Conservation (phyloP, 2,888 invertebrate species). For the Hyppa rectilinea region DNA sequence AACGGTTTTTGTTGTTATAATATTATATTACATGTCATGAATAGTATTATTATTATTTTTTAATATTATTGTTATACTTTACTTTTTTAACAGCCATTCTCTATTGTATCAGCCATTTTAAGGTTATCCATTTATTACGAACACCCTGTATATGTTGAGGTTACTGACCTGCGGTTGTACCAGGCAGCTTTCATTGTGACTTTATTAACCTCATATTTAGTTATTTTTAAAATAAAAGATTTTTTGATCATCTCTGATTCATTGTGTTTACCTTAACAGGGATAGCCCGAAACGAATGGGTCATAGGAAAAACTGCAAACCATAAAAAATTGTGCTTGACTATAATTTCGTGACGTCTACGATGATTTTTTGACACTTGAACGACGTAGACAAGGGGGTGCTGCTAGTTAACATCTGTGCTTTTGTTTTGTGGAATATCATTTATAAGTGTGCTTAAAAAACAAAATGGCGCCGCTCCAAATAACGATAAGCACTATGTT, state of each 20-base stretch:
- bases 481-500: too few relatives aligned
- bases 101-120: not conserved
- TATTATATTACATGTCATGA: too few relatives aligned
- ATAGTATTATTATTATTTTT: too few relatives aligned
- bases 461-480: too few relatives aligned
- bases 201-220: not conserved
- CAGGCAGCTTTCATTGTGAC: not conserved
- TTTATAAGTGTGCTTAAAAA: too few relatives aligned
- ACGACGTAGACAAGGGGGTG: too few relatives aligned
- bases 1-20: not conserved
- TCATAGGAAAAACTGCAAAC: not conserved
- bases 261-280: not conserved
- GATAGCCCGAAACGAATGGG: not conserved
- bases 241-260: not conserved
- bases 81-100: not conserved
- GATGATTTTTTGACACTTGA: too few relatives aligned
- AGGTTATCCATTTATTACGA: not conserved
- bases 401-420: too few relatives aligned
- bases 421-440: too few relatives aligned
- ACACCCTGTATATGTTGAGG: not conserved
- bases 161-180: not conserved
- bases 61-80: too few relatives aligned
- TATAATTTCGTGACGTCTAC: not conserved
- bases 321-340: not conserved
- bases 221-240: not conserved